Evolutionary conservation across 2,113 vertebrate genomes (phyloP).

Genomic region (Centropus bengalensis): DNA sequence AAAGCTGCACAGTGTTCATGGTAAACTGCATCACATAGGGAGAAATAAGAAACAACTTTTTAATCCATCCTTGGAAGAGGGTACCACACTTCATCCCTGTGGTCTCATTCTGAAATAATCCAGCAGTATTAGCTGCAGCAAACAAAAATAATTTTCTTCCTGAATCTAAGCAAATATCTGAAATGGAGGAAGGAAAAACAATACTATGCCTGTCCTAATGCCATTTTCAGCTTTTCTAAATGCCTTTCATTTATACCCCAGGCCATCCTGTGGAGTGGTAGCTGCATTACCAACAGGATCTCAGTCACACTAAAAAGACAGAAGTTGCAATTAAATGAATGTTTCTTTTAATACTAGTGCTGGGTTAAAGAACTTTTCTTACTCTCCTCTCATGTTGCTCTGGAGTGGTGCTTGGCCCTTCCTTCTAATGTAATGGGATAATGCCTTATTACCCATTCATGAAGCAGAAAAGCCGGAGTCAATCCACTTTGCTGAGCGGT

Average conservation of each 20-base stretch:
- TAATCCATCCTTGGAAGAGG: not conserved
- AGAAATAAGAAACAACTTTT: not conserved
- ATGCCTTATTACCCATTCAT: not conserved
- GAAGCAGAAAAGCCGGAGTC: not conserved
- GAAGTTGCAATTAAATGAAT: slow-evolving; percentile 26
- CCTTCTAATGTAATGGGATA: not conserved
- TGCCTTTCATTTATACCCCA: not conserved
- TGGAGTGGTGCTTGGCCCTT: not conserved
- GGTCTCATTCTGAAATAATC: not conserved
- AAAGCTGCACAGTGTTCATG: not conserved
- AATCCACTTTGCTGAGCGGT: not conserved
- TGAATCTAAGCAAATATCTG: not conserved
- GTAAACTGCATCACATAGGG: not conserved
- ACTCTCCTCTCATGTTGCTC: not conserved
- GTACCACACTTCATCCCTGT: not conserved
- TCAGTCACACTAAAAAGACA: not conserved
- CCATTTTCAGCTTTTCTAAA: not conserved
- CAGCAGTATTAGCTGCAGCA: not conserved
- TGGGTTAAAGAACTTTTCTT: not conserved
- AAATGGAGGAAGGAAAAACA: not conserved
- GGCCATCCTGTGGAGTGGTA: not conserved
- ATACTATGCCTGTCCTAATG: not conserved
- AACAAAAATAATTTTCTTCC: not conserved
- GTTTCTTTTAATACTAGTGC: not conserved
- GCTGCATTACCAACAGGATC: not conserved